Evolutionary conservation across 2,888 invertebrate genomes (phyloP).

Genomic region (Scaptomyza reducta): DNA sequence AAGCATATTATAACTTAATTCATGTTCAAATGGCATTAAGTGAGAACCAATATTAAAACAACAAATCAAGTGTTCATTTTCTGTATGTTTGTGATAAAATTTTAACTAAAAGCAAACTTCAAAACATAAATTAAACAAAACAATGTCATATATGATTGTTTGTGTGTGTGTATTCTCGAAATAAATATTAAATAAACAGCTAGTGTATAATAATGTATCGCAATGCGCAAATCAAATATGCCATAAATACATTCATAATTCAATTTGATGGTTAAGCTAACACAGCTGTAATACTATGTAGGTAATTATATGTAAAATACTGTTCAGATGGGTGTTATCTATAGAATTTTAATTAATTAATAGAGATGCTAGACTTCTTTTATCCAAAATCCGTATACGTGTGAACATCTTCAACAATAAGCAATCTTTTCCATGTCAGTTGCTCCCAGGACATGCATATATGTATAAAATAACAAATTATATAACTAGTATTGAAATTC

Average conservation of each 20-base stretch:
- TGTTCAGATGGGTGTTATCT: conserved; percentile 11
- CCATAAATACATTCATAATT: conserved; percentile 19
- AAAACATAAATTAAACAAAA: conserved; percentile 4
- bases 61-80: conserved; percentile 67
- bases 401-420: conserved; percentile 6
- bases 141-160: conserved; percentile 7
- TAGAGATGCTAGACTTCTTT: conserved; percentile 55
- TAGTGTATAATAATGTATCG: conserved; percentile 9
- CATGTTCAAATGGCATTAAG: too few species aligned
- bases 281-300: conserved; percentile 24
- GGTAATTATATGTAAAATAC: conserved; percentile 18
- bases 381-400: neutral
- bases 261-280: conserved; percentile 26
- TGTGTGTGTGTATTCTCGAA: conserved; percentile 19
- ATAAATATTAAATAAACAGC: conserved; percentile 11
- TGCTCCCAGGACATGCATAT: conserved; percentile 10
- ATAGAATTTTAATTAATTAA: conserved; percentile 37
- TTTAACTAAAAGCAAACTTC: conserved; percentile 20
- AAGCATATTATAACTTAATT: too few species aligned
- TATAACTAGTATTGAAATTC: conserved; percentile 10
- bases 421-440: conserved; percentile 15
- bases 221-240: conserved; percentile 9
- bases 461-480: neutral
- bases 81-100: conserved; percentile 65
- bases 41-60: conserved; percentile 2